Percentiles rank a stretch among this genome's conserved stretches.
Evolutionary conservation across 2,113 vertebrate genomes (phyloP).

Genomic region (Podarcis cretensis): DNA sequence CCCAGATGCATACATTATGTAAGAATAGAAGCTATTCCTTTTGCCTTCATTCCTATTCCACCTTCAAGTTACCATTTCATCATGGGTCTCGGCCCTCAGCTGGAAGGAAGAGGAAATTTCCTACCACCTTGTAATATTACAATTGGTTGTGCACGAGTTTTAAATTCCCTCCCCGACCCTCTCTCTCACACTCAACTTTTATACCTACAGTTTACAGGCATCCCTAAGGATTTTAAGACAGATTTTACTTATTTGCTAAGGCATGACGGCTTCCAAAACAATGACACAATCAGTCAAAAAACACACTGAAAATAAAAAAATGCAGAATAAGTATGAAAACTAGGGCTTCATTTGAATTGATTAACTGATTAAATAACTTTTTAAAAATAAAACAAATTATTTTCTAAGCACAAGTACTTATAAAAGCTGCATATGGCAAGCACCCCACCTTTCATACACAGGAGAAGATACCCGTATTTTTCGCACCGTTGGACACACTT

Average conservation of each 20-base stretch:
- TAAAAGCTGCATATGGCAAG: background rate
- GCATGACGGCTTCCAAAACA: background rate
- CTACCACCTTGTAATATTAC: background rate
- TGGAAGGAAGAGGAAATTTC: background rate
- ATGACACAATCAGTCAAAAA: background rate
- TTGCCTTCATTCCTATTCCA: background rate
- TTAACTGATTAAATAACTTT: too few relatives aligned
- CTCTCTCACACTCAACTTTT: background rate
- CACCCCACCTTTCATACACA: background rate
- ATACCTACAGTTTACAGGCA: background rate
- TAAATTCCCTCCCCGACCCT: background rate
- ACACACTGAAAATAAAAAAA: background rate
- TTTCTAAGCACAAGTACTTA: too few relatives aligned
- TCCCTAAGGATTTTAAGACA: background rate
- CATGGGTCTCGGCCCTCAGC: background rate
- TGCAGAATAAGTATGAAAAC: too few relatives aligned
- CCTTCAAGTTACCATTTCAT: background rate
- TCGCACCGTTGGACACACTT: too few relatives aligned
- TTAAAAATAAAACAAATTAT: too few relatives aligned
- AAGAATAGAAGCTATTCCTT: background rate
- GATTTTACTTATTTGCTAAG: background rate
- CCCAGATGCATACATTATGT: background rate
- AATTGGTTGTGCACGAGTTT: background rate
- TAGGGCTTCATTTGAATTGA: too few relatives aligned
- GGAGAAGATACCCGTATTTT: too few relatives aligned